Evolutionary conservation across 2,888 invertebrate genomes (phyloP), one percentile per base, ranked within the genome.

Genomic region (Orthosia gracilis): DNA sequence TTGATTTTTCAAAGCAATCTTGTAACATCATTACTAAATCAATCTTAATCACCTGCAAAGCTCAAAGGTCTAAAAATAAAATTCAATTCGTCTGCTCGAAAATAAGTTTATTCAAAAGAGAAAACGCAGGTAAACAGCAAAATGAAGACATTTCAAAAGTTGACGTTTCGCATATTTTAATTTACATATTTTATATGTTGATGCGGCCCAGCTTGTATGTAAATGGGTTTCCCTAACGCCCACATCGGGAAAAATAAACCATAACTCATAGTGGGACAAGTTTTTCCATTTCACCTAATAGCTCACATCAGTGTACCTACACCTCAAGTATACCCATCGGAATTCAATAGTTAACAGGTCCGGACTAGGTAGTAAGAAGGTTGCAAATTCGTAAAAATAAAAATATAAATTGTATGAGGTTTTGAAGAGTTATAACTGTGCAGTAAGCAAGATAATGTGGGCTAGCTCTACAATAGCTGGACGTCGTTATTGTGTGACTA

Each of bases 271-370:
- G 91, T 62, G 89, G 69, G 61, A 91, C 90, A 91, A 92, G 87
- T 93, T 93, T 92, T 93, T 92, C 92, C 92, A 93, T 94, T 93
- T 91, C 87, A 89, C 86, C 85, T 93, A 92, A 93, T 93, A 90
- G 90, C 88, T 83, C 83, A 84, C 86, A 88, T 86, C 89, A 88
- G 88, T 82, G 89, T 89, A 87, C 88, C 85, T 87, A 88, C 87
- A 86, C 87, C 89, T 87, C 79, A 89, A 90, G 89, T 78, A 89
- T 87, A 87, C 91, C 85, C 88, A n/a, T 47, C 70, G 87, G 91
- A 89, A 89, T 90, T 89, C 86, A 83, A 85, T 86, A 83, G 76
- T 62, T 65, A 31, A 70, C 88, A 89, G 89, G 75, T 73, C 49
- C 77, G 91, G 26, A 87, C 75, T 86, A 45, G 71, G n/a, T n/a